A percentile compares a stretch with the other conserved stretches of the same genome.
phyloP scores from a whole-genome alignment of 2,113 vertebrate species.

The Zosterops lateralis region DNA sequence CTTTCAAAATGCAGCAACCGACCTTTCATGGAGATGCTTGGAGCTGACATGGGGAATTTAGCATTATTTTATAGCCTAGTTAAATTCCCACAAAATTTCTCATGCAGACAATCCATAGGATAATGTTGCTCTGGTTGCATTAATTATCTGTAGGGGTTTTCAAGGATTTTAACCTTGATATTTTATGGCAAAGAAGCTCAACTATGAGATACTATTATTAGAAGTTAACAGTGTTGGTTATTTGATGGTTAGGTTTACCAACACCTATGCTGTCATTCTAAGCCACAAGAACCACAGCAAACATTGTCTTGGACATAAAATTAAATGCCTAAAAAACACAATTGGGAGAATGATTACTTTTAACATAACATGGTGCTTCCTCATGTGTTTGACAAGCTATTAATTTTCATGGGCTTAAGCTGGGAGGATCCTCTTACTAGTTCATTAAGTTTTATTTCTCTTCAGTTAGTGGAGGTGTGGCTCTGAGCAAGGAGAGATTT shows the following conservation, averaged over 20 bases:
- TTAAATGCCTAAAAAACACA: neutral
- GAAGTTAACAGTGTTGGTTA: neutral
- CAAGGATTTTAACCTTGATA: neutral
- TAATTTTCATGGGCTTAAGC: neutral
- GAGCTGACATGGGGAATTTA: neutral
- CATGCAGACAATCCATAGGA: neutral
- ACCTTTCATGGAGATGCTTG: neutral
- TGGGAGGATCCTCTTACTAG: neutral
- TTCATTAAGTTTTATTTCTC: neutral
- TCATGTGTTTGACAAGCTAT: neutral
- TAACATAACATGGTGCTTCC: neutral
- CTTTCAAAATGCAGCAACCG: neutral
- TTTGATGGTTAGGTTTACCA: neutral
- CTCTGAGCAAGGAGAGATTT: neutral
- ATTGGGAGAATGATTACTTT: neutral
- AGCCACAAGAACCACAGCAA: neutral
- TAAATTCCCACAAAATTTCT: neutral
- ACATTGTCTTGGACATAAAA: neutral
- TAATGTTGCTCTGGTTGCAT: neutral
- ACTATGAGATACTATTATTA: neutral
- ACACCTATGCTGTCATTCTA: neutral
- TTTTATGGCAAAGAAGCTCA: neutral
- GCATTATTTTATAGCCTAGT: neutral
- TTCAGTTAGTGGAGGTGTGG: neutral
- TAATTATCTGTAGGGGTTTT: neutral